phyloP scores from a whole-genome alignment of 2,888 invertebrate genomes.

The Eledona agricola region DNA sequence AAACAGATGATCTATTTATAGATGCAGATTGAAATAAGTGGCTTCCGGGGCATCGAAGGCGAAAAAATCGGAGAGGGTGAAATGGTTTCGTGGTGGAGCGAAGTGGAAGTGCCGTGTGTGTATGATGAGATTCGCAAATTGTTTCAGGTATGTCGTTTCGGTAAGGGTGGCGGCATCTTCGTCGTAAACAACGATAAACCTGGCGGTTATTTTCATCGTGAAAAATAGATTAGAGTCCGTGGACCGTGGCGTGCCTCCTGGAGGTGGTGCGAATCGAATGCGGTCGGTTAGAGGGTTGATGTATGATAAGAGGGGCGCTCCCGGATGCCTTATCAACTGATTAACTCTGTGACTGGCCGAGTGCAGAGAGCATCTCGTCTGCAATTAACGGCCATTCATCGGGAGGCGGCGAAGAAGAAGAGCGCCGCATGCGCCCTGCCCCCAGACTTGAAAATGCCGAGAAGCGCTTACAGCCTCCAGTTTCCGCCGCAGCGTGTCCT shows the following conservation, averaged over 20 bases:
- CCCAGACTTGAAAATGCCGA: conserved; percentile 45
- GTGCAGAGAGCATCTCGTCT: conserved; percentile 53
- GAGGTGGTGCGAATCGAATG: conserved; percentile 27
- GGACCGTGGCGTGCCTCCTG: conserved; percentile 36
- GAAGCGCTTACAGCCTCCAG: conserved; percentile 58
- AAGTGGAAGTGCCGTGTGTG: conserved; percentile 13
- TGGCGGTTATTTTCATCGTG: conserved; percentile 27
- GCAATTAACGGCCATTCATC: conserved; percentile 58
- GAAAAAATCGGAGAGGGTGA: conserved; percentile 3
- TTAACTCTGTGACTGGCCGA: conserved; percentile 53
- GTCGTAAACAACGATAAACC: conserved; percentile 29
- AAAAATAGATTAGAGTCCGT: conserved; percentile 26
- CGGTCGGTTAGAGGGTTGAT: conserved; percentile 42
- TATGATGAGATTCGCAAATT: conserved; percentile 28
- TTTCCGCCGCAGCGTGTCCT: conserved; percentile 53
- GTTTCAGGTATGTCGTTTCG: conserved; percentile 21
- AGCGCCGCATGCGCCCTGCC: conserved; percentile 54
- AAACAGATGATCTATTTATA: conserved; percentile 10
- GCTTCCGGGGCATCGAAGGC: neutral
- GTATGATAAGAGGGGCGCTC: conserved; percentile 49
- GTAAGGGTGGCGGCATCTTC: conserved; percentile 5
- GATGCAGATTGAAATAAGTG: conserved; percentile 12
- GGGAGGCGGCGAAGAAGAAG: conserved; percentile 50
- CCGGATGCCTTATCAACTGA: conserved; percentile 55
- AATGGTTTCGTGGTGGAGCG: conserved; percentile 21